A percentile compares a stretch with the other conserved stretches of the same genome.
phyloP scores from a whole-genome alignment of 2,797 vertebrate species.

The Chrysocyon brachyurus region DNA sequence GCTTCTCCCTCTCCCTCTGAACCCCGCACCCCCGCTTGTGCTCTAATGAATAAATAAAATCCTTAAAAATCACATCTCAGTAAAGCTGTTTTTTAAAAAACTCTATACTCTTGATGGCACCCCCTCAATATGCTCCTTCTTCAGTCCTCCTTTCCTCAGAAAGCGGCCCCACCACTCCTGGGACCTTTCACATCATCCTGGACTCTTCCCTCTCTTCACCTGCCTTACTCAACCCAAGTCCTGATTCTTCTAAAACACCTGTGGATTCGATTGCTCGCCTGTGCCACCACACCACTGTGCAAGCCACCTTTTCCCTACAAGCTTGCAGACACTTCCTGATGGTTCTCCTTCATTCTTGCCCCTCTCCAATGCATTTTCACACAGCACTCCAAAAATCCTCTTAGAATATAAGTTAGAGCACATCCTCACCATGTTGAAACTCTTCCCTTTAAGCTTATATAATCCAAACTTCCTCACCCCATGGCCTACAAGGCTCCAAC shows the following conservation, averaged over 20 bases:
- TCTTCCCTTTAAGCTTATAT: neutral
- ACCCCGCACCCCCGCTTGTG: neutral
- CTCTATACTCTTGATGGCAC: neutral
- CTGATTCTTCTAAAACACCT: neutral
- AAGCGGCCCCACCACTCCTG: neutral
- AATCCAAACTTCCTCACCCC: neutral
- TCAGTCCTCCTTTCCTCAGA: neutral
- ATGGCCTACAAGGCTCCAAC: neutral
- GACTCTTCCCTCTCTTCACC: neutral
- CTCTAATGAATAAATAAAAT: neutral
- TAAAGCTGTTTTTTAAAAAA: neutral
- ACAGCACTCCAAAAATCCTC: neutral
- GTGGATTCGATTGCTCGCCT: neutral
- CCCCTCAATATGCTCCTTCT: no score
- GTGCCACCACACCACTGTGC: no score
- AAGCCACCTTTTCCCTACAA: neutral
- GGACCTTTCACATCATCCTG: neutral
- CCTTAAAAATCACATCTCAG: neutral
- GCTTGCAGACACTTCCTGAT: neutral
- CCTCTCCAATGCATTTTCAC: neutral
- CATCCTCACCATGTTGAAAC: neutral
- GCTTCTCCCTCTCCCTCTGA: neutral
- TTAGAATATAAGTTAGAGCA: neutral
- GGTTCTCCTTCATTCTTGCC: neutral
- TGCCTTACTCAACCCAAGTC: neutral